Base-by-base conservation (phyloP, 2,888 invertebrate species). In the Anorthoa munda region DNA sequence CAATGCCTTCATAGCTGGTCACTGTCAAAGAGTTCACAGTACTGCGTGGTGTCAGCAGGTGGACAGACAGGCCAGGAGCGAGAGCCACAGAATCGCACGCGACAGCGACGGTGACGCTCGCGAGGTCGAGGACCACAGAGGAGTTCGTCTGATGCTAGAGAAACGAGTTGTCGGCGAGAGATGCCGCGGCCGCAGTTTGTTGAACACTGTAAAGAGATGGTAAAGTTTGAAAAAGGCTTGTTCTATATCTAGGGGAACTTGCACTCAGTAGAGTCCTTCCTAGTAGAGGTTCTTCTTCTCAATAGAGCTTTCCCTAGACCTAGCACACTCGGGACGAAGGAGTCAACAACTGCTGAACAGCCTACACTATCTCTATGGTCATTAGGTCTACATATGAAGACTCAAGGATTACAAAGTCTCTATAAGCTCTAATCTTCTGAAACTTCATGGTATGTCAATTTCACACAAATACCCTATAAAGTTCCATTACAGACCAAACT, bases 141-240 rank as follows among this genome's bases (percentile, higher is more conserved):
- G 15, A 91, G 88, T 2, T 94, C 96, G 72, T 95, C 92, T 0
- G 95, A 85, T 0, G 97, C 96, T 0, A 97, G 96, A 82, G 97
- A 97, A 2, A 94, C 89, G 0, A 97, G 93, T 0, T 97, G 96
- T 4, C 97, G 95, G 1, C 94, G 94, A 17, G 97, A 97, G 3
- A 97, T 87, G 1, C 97, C 97, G 2, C 94, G 94, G 0, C 97
- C 97, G 86, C 97, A 97, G 0, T 95, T 96, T 53, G 96, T 93
- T 1, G 97, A 97, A 90, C 97, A 97, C 97, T 97, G 88, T 3
- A 31, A 65, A 18, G 0, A 51, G 21, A 46, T 23, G 5, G 31
- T 13, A n/a, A 2, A 4, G 4, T n/a, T 45, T 48, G 26, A 21
- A 31, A 50, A 11, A 3, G 7, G 45, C 15, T 60, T 4, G 12